Base-by-base conservation (phyloP, 1,140 invertebrate species). In the Drosophila truncata region DNA sequence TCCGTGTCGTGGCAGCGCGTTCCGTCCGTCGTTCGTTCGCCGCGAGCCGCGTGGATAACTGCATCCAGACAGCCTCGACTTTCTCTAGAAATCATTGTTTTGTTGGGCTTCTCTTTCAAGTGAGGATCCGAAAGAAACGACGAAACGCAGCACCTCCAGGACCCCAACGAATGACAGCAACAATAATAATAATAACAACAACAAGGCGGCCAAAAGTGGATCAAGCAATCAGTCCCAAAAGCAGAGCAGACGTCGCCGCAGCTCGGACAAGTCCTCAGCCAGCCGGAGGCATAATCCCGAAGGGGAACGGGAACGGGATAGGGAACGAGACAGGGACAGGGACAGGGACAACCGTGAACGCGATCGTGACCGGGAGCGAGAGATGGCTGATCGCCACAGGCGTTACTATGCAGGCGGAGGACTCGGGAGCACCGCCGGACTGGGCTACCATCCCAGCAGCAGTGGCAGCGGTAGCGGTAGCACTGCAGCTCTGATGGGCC, bases 301-400 rank as follows among this genome's bases (percentile, higher is more conserved):
- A 70, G 72, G 63, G 46, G 83, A 78, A 54, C 66, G 44, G 46
- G 75, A 88, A n/a, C 42, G 60, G 44, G 71, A 82, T 4, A 25
- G 49, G 41, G 72, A 72, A 37, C 49, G 66, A 16, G 76, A 74
- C 1, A 18, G 72, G 5, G 65, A 74, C 9, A 18, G 67, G 31
- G 78, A 73, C 16, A 52, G 67, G 18, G 73, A 63, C 9, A 49
- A 50, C 2, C 37, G 71, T 1, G 64, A 82, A 16, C 31, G 67
- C 4, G 80, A 78, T 23, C 62, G 55, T 10, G 78, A 84, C 11
- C 67, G 70, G 54, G 71, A 86, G 35, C 67, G 67, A 55, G 71
- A 86, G 29, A 92, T 92, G 91, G 86, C 76, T 52, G 91, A 92
- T 80, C 91, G 91, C n/a, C 78, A 92, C 52, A 78, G 91, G 69